Evolutionary conservation across 1,140 invertebrate genomes (phyloP).

Genomic region (Potamilus streckersoni): DNA sequence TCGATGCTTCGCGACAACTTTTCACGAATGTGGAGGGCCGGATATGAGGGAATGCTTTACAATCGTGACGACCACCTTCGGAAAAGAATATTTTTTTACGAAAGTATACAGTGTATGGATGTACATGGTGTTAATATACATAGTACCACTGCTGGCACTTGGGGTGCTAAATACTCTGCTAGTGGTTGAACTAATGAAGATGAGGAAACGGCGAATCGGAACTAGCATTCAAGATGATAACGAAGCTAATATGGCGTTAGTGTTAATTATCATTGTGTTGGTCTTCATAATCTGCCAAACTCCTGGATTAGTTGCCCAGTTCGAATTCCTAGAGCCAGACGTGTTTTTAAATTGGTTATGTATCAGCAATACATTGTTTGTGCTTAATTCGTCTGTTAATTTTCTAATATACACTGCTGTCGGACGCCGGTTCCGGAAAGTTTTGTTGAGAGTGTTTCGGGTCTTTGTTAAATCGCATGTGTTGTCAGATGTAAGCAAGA

Average conservation of each 20-base stretch:
- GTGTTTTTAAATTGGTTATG: conserved; percentile 53
- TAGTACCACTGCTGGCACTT: conserved; percentile 49
- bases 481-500: no score
- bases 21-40: conserved; percentile 34
- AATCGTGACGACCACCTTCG: conserved; percentile 46
- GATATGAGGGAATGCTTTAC: conserved; percentile 28
- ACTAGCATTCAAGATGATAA: conserved; percentile 58
- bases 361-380: conserved; percentile 58
- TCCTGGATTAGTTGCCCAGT: conserved; percentile 59
- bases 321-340: conserved; percentile 40
- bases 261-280: conserved; percentile 59
- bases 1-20: conserved; percentile 49
- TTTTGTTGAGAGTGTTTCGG: conserved; percentile 48
- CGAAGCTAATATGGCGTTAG: conserved; percentile 59
- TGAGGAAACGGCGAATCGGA: conserved; percentile 51
- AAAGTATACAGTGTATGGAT: conserved; percentile 49
- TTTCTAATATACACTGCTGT: conserved; percentile 63
- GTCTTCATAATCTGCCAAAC: conserved; percentile 63
- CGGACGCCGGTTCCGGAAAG: conserved; percentile 54
- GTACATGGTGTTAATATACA: conserved; percentile 56
- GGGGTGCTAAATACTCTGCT: conserved; percentile 48
- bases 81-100: conserved; percentile 44
- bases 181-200: conserved; percentile 59
- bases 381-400: conserved; percentile 61
- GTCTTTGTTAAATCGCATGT: conserved; percentile 7